Conservation (phyloP, 2,888 invertebrate species). For the Nephrocerus scutellatus region DNA sequence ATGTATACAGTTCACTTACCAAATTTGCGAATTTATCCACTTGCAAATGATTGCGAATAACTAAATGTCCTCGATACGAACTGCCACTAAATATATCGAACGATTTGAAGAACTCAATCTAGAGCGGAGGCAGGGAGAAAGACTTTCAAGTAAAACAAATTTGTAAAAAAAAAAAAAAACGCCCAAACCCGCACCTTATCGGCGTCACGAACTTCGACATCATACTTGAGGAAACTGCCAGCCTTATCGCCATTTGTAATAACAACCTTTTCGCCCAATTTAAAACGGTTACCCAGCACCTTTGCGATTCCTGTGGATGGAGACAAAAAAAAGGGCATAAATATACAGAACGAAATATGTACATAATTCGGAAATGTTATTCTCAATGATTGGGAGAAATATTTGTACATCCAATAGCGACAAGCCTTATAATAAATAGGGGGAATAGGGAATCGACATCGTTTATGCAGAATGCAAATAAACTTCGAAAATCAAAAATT, state of each 20-base stretch:
- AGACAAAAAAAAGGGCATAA: slow-evolving; percentile 13
- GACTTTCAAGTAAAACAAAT: slow-evolving; percentile 4
- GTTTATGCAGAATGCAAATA: slow-evolving; percentile 22
- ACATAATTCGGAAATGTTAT: no score
- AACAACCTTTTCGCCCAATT: slow-evolving; percentile 43
- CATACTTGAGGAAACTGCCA: slow-evolving; percentile 42
- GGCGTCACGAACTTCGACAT: slow-evolving; percentile 46
- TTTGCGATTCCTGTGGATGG: slow-evolving; percentile 38
- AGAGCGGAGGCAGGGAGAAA: slow-evolving; percentile 8
- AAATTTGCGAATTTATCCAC: slow-evolving; percentile 45
- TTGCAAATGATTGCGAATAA: slow-evolving; percentile 47
- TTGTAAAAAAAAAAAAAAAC: slow-evolving; percentile 3
- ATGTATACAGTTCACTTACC: slow-evolving; percentile 30
- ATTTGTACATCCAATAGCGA: no score
- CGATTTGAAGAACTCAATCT: slow-evolving; percentile 45
- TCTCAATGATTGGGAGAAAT: no score
- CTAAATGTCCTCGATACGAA: slow-evolving; percentile 39
- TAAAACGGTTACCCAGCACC: slow-evolving; percentile 38
- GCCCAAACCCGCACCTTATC: slow-evolving; percentile 36
- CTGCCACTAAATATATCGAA: slow-evolving; percentile 46
- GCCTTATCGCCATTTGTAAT: slow-evolving; percentile 42
- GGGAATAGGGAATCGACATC: no score
- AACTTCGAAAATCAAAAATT: slow-evolving; percentile 24
- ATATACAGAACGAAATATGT: not conserved
- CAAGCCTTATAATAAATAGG: no score